Percentiles rank a stretch among this genome's conserved stretches.
phyloP scores from a whole-genome alignment of 1,140 invertebrate species.

The Drosophila tani region DNA sequence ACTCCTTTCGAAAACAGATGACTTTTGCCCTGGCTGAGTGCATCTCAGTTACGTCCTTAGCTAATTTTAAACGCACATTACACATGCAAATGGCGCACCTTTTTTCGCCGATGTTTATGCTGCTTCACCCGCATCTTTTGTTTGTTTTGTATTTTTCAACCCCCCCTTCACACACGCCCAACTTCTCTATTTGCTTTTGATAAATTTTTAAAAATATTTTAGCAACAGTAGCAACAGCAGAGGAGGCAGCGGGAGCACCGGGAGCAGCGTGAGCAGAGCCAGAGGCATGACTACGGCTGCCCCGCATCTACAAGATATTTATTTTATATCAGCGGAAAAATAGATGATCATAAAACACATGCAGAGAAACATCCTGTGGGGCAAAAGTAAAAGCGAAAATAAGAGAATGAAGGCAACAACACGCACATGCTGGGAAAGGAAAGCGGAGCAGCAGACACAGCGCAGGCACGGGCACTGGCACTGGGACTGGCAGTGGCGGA shows the following conservation, averaged over 20 bases:
- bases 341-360: slow-evolving; percentile 83
- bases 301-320: slow-evolving; percentile 77
- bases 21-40: slow-evolving; percentile 41
- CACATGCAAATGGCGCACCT: slow-evolving; percentile 75
- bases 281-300: slow-evolving; percentile 29
- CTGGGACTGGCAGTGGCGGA: slow-evolving; percentile 40
- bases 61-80: slow-evolving; percentile 77
- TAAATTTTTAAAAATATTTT: slow-evolving; percentile 83
- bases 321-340: slow-evolving; percentile 83
- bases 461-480: slow-evolving; percentile 17
- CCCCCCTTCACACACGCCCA: not conserved
- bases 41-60: slow-evolving; percentile 54
- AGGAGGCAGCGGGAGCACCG: slow-evolving; percentile 4
- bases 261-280: slow-evolving; percentile 11
- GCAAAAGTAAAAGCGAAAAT: slow-evolving; percentile 80
- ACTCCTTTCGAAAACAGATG: slow-evolving; percentile 16
- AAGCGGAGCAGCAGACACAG: slow-evolving; percentile 16
- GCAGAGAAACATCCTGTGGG: slow-evolving; percentile 75
- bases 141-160: slow-evolving; percentile 40
- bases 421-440: slow-evolving; percentile 33
- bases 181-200: slow-evolving; percentile 81
- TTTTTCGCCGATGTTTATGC: slow-evolving; percentile 31
- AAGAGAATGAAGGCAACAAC: slow-evolving; percentile 41
- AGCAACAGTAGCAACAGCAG: slow-evolving; percentile 39
- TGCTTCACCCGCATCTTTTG: slow-evolving; percentile 17